phyloP scores from a whole-genome alignment of 2,797 vertebrate species.

The Microctenopoma lineatum region DNA sequence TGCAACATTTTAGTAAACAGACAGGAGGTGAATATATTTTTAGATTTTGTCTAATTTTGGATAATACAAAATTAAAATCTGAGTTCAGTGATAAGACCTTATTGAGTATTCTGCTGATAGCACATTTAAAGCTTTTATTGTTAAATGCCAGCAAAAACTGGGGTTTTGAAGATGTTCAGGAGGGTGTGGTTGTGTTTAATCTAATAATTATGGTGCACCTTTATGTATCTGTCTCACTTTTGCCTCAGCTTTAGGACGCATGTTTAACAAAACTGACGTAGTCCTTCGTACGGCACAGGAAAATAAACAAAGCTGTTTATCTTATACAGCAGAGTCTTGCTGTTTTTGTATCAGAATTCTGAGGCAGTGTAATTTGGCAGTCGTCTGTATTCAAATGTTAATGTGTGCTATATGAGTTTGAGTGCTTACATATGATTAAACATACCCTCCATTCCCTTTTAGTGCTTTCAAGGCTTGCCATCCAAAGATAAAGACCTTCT shows the following conservation, averaged over 20 bases:
- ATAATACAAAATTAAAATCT: not conserved
- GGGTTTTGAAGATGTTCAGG: not conserved
- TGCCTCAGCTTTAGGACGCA: constrained; percentile 1
- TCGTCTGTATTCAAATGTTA: constrained; percentile 54
- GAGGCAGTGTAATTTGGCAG: constrained; percentile 28
- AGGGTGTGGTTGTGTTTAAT: constrained; percentile 1
- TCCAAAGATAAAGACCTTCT: constrained; percentile 99
- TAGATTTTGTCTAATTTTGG: not conserved
- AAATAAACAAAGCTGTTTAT: constrained; percentile 21
- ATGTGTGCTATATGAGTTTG: constrained; percentile 43
- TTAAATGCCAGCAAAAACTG: constrained; percentile 7
- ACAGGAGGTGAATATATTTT: not conserved
- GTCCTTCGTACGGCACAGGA: not conserved
- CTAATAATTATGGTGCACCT: constrained; percentile 12
- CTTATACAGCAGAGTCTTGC: constrained; percentile 27
- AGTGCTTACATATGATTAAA: constrained; percentile 48
- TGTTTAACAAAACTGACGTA: not conserved
- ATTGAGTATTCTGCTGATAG: not conserved
- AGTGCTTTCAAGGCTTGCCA: constrained; percentile 99
- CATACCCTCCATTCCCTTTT: constrained; percentile 50
- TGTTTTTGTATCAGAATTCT: constrained; percentile 30
- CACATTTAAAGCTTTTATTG: constrained; percentile 4
- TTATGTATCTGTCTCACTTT: constrained; percentile 12
- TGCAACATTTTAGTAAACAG: constrained; percentile 3
- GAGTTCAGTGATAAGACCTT: not conserved